A percentile compares a stretch with the other conserved stretches of the same genome.
These are phyloP conservation scores for Acromyrmex charruanus DNA, from an alignment of 1,140 invertebrate genomes.

Conservation along the genomic window DNA sequence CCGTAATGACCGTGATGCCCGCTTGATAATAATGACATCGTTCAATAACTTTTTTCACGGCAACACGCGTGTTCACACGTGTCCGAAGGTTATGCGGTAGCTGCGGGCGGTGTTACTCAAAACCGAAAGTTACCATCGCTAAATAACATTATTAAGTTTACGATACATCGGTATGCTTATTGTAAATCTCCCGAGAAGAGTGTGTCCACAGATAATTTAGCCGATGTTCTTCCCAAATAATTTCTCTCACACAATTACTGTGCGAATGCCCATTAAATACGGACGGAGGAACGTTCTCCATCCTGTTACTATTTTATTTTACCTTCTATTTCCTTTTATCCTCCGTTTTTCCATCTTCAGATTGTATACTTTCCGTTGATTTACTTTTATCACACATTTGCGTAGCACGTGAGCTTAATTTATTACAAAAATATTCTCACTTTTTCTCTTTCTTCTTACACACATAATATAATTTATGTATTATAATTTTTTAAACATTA, in stretches of 20 bases:
- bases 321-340: background rate
- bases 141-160: slow-evolving; percentile 62
- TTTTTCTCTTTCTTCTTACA: background rate
- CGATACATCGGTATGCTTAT: background rate
- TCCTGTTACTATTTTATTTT: background rate
- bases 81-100: slow-evolving; percentile 3
- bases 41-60: slow-evolving; percentile 5
- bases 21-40: background rate
- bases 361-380: slow-evolving; percentile 12
- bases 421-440: background rate
- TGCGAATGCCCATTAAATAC: background rate
- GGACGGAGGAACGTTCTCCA: background rate
- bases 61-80: slow-evolving; percentile 10
- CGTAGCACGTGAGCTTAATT: background rate
- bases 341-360: background rate
- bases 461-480: background rate
- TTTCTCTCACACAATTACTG: slow-evolving; percentile 18
- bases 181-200: slow-evolving; percentile 21
- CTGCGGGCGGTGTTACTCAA: slow-evolving; percentile 54
- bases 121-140: slow-evolving; percentile 50
- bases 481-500: background rate
- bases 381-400: slow-evolving; percentile 12
- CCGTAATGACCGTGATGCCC: too few relatives aligned
- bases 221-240: slow-evolving; percentile 2
- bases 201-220: slow-evolving; percentile 6